phyloP scores from a whole-genome alignment of 2,888 invertebrate genomes.

The Drosophila formosana region DNA sequence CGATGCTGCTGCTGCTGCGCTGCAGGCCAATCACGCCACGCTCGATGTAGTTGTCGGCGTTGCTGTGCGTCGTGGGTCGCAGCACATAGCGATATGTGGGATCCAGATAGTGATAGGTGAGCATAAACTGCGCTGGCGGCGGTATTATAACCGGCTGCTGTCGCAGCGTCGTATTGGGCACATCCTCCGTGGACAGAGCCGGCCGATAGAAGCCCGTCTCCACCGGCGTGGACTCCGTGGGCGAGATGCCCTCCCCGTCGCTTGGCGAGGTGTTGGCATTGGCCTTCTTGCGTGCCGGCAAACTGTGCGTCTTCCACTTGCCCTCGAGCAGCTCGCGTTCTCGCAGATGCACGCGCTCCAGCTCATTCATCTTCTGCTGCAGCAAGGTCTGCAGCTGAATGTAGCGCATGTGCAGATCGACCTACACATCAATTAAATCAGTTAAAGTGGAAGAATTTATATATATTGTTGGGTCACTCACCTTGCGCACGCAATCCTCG shows the following conservation, averaged over 20 bases:
- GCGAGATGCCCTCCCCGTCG: conserved; percentile 86
- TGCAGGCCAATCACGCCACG: conserved; percentile 82
- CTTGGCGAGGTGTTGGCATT: conserved; percentile 87
- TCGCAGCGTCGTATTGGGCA: conserved; percentile 84
- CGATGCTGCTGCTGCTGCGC: conserved; percentile 86
- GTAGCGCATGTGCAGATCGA: conserved; percentile 96
- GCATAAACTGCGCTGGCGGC: conserved; percentile 86
- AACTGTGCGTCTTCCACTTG: conserved; percentile 95
- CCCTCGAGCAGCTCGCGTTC: conserved; percentile 94
- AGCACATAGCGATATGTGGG: conserved; percentile 90
- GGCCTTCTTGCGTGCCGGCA: conserved; percentile 93
- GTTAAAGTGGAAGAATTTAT: background rate
- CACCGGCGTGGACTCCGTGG: conserved; percentile 83
- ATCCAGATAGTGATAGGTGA: conserved; percentile 90
- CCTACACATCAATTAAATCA: conserved; percentile 55
- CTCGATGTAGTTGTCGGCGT: conserved; percentile 89
- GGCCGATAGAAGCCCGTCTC: conserved; percentile 89
- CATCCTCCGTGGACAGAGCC: conserved; percentile 93
- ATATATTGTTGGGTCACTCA: conserved; percentile 77
- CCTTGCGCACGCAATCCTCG: conserved; percentile 98
- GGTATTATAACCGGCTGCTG: conserved; percentile 81
- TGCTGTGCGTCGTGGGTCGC: conserved; percentile 88
- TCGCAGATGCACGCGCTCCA: conserved; percentile 92
- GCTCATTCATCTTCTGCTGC: conserved; percentile 93
- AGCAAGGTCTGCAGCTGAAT: conserved; percentile 94